Evolutionary conservation across 1,140 invertebrate genomes (phyloP), one percentile per base, ranked within the genome.

Genomic region (Rhizoglyphus robini): DNA sequence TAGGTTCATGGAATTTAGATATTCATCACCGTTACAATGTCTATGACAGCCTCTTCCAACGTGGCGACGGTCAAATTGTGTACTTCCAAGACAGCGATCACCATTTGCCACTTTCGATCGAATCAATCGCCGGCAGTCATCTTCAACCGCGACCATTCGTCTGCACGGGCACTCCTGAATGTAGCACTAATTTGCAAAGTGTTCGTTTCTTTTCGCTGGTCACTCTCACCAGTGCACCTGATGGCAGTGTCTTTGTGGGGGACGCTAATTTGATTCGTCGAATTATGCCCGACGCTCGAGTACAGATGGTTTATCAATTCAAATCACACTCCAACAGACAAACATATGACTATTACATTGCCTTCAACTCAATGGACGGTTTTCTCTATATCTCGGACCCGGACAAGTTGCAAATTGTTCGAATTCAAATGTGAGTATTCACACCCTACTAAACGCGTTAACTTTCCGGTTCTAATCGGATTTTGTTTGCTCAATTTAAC

Each of bases 11-110:
- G 95, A 94, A 94, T 63, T 77, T 99, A 25, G 88, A 97, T 73
- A 93, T 97, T 63, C 94, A 97, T 78, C 94, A 98, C 75, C 90
- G 95, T 75, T 96, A 97, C 77, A 97, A 98, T 75, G 95, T 95
- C 80, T 88, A 92, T 72, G 90, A 96, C 81, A 92, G 81, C 31
- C 94, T 96, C 68, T 77, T 97, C 47, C 92, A 96, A 74, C 95
- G 95, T 75, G 94, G 94, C 31, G 94, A 97, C 74, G 94, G 94
- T 32, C 88, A 88, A 1, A 90, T 84, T 36, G 79, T 97, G 23
- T 91, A 96, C 75, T 83, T 97, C 73, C 94, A 93, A 73, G 87
- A 95, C 73, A 89, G 27, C 25, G 8, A 8, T 29, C 15, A 27
- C 15, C 8, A 5, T 15, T 34, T 38, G 15, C 32, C 58, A 46